Evolutionary conservation across 2,888 invertebrate genomes (phyloP), one percentile per base, ranked within the genome.

Genomic region (Spodoptera picta): DNA sequence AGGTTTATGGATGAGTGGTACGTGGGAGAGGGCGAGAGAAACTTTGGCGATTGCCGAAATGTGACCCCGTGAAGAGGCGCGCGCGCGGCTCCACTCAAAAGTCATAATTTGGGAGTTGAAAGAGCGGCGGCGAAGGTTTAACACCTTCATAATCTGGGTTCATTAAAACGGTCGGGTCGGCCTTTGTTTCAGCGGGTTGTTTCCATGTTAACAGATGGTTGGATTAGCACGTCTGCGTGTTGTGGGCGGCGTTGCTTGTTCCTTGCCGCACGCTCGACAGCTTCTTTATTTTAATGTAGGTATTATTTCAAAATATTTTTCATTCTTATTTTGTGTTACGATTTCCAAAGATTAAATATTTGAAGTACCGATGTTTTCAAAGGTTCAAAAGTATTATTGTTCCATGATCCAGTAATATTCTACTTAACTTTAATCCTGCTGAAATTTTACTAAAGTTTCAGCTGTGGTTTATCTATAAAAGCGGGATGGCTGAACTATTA

Each of bases 111-210:
- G 92, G 88, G 82, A 93, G 92, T 94, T 92, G 92, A 93, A 94
- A 93, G 93, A 91, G 88, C 87, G 83, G 89, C 92, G 87, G 83
- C 85, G 89, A 87, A 84, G 90, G 90, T 92, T 94, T 94, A 94
- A 93, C 94, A 94, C 94, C 94, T 94, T 93, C 92, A 92, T 94
- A 94, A 94, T 92, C 94, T 92, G 88, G 87, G 88, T 90, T 93
- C 94, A 94, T 94, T 94, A 94, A 93, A 91, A 83, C 81, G 86
- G 87, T 81, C 90, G 90, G 92, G 90, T 79, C 88, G 88, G 91
- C 88, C 92, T 94, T 94, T 94, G 94, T 94, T 93, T 94, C 94
- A 92, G 91, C 93, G 89, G 89, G 86, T 92, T 87, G 92, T 93
- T 93, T 80, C 86, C 89, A 89, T 83, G 86, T 82, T 92, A 93